Evolutionary conservation across 2,888 invertebrate species (phyloP), one percentile per base, ranked within the genome.

Genomic region (Limulus polyphemus): DNA sequence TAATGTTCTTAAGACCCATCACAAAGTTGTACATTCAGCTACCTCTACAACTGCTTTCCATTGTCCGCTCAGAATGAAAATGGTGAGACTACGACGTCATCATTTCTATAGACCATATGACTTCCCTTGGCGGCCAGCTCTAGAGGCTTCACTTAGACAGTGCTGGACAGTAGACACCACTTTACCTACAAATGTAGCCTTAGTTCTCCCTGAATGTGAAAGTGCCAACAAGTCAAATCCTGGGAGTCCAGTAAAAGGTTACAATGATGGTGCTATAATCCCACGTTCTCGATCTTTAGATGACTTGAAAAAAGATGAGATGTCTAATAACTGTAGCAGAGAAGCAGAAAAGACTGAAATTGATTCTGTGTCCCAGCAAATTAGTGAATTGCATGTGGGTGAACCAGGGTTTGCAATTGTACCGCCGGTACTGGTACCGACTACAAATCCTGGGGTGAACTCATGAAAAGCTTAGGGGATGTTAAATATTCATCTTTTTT

Each of bases 211-310:
- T 11, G 57, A 63, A 10, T 63, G 63, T 32, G 65, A 65, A 32
- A 65, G 65, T 58, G 65, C 63, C 13, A 65, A 65, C 61, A 65
- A 65, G 58, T 65, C 65, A n/a, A 65, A 65, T 47, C 65, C 65
- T 9, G 63, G 63, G 49, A 65, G 65, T 56, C 65, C 65, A 50
- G 63, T 63, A 17, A 65, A 65, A 62, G 63, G 65, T 61, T 46
- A 51, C 49, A 55, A n/a, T 56, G 13, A 47, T 49, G 65, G 62
- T 50, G 50, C 59, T 61, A 60, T 63, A 59, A 61, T 65, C 49
- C 55, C 61, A 16, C 63, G 63, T 58, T 65, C 65, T 51, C 63
- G 65, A 51, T 65, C 65, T 54, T 57, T 65, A 60, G 65, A 65
- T 55, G 65, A 65, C 51, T 55, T 65, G 56, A 62, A 65, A 54